Conservation (phyloP, 1,140 invertebrate genomes). For the Hetaerina americana region DNA sequence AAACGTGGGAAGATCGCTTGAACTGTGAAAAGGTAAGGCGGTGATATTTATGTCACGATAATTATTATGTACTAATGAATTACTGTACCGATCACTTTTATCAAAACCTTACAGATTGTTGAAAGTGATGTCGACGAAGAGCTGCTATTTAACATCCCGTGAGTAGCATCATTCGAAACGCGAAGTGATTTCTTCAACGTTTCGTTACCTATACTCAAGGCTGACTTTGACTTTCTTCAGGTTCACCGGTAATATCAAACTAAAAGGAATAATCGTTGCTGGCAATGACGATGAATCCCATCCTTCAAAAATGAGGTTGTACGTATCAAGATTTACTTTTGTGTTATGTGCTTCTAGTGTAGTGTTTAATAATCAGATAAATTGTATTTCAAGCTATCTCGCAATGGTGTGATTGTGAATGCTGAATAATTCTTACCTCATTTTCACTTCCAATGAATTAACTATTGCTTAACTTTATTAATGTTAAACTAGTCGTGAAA, state of each 20-base stretch:
- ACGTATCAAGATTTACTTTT: no score
- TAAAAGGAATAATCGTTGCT: slow-evolving; percentile 84
- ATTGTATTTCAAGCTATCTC: no score
- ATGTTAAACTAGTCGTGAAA: no score
- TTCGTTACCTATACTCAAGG: no score
- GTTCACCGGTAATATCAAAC: slow-evolving; percentile 86
- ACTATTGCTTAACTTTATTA: no score
- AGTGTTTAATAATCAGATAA: no score
- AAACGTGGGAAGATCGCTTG: slow-evolving; percentile 77
- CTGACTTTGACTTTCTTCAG: slow-evolving; percentile 36
- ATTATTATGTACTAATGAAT: not conserved
- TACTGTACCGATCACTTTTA: no score
- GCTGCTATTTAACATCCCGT: slow-evolving; percentile 88
- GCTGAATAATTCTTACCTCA: no score
- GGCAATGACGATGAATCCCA: slow-evolving; percentile 74
- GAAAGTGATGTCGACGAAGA: slow-evolving; percentile 92
- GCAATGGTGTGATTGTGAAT: no score
- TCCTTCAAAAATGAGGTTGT: slow-evolving; percentile 78
- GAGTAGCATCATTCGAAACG: slow-evolving; percentile 30
- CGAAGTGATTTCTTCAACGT: no score
- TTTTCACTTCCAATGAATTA: no score
- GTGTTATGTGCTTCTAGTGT: no score
- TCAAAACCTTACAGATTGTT: slow-evolving; percentile 56
- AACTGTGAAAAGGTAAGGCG: slow-evolving; percentile 55
- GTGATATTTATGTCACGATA: not conserved